Evolutionary conservation across 2,888 invertebrate genomes (phyloP), one percentile per base, ranked within the genome.

Genomic region (Catocala nupta): DNA sequence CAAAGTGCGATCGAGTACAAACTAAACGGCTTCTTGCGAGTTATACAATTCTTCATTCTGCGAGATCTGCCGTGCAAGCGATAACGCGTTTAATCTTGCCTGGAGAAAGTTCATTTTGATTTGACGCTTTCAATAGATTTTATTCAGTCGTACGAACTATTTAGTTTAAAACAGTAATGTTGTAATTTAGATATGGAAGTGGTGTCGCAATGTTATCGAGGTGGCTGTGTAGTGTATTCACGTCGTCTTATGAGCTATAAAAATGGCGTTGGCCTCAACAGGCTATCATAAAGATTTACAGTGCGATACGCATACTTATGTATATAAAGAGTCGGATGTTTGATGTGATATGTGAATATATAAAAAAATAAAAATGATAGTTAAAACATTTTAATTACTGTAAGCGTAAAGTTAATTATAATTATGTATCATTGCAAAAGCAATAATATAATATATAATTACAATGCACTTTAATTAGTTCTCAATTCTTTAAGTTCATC

Each of bases 1-100:
- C 79, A 75, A 75, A 82, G 71, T 75, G 75, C 81, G 81, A 85
- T 86, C 80, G 80, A 81, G 80, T 81, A 81, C 74, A 78, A 83
- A 82, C 81, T 86, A 82, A 83, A 85, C 78, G 81, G 74, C 77
- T 84, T 82, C 77, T 79, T 76, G 65, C 51, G 52, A 71, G 71
- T 70, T 73, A 65, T 68, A 73, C 71, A 58, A 68, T 69, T 73
- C 73, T 69, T 68, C 65, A 64, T 66, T 59, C 65, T 59, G 50
- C 50, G 48, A 55, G 54, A 52, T 53, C 48, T 67, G 57, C 55
- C 56, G 63, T 70, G 54, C 73, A 54, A 66, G 63, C 74, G 68
- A 83, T 76, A 80, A 73, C 73, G 59, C 48, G 54, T 76, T 80
- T 71, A 81, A 71, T 74, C 69, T 70, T 68, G 6, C 57, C 60